A percentile compares a stretch with the other conserved stretches of the same genome.
phyloP scores from a whole-genome alignment of 2,888 invertebrate species.

The Metellina segmentata region DNA sequence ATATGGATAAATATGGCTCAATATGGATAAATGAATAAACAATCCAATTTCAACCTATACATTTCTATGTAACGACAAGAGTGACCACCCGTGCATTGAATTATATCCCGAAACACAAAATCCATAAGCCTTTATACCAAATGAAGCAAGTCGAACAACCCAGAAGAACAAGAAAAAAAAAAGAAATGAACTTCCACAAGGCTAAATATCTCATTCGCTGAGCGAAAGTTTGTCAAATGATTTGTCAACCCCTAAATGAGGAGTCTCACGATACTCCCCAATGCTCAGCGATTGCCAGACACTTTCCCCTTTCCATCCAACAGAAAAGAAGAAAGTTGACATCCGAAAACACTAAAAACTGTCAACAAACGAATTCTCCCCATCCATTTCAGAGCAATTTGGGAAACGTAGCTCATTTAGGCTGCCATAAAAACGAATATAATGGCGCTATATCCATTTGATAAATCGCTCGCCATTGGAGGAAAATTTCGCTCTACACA shows the following conservation, averaged over 20 bases:
- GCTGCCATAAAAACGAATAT: conserved; percentile 23
- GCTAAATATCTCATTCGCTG: background rate
- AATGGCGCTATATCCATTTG: conserved; percentile 23
- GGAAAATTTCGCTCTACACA: conserved; percentile 24
- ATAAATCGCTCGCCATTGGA: conserved; percentile 21
- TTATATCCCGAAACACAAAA: too few species aligned
- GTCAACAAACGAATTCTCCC: conserved; percentile 10
- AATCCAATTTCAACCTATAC: too few species aligned
- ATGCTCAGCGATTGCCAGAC: too few species aligned
- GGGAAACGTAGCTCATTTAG: background rate
- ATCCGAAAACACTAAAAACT: conserved; percentile 13
- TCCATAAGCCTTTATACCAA: too few species aligned
- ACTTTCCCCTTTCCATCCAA: too few species aligned
- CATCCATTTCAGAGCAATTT: background rate
- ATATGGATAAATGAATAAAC: too few species aligned
- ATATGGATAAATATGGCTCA: too few species aligned
- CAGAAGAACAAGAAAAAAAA: too few species aligned
- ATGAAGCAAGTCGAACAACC: too few species aligned
- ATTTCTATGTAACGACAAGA: too few species aligned
- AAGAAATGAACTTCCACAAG: background rate
- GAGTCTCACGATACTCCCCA: background rate
- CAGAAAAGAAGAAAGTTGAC: background rate
- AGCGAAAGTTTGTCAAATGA: background rate
- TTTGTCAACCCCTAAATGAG: background rate
- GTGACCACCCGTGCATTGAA: too few species aligned